Evolutionary conservation across 2,113 vertebrate species (phyloP).

Genomic region (Poecilia latipinna): DNA sequence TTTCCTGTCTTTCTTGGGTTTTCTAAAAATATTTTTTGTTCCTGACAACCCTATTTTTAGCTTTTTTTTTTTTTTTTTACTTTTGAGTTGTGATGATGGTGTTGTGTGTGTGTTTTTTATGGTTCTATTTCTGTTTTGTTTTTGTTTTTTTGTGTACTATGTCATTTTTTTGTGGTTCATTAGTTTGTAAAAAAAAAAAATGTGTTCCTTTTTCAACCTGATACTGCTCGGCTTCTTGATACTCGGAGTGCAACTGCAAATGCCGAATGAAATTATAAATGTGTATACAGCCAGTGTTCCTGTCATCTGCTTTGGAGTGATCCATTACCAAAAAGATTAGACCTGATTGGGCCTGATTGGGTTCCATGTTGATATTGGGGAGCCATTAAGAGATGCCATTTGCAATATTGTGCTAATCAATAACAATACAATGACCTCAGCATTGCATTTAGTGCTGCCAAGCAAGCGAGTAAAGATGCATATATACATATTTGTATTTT

Average conservation of each 20-base stretch:
- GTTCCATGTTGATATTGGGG: slow-evolving; percentile 67
- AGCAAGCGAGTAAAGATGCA: slow-evolving; percentile 40
- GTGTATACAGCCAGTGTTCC: slow-evolving; percentile 81
- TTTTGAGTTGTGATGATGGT: slow-evolving; percentile 65
- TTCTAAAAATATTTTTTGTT: slow-evolving; percentile 36
- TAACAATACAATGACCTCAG: slow-evolving; percentile 68
- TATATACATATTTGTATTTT: slow-evolving; percentile 50
- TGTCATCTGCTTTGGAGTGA: slow-evolving; percentile 70
- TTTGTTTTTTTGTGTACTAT: slow-evolving; percentile 50
- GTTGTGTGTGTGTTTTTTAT: slow-evolving; percentile 65
- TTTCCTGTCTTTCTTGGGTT: slow-evolving; percentile 66
- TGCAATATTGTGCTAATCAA: slow-evolving; percentile 67
- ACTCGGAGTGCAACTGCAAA: slow-evolving; percentile 70
- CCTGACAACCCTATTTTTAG: slow-evolving; percentile 71
- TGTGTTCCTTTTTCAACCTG: slow-evolving; percentile 60
- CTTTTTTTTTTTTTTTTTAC: slow-evolving; percentile 66
- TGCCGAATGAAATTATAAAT: slow-evolving; percentile 67
- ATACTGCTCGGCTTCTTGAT: slow-evolving; percentile 74
- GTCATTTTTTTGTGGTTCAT: slow-evolving; percentile 78
- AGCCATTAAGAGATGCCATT: slow-evolving; percentile 64
- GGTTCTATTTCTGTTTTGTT: slow-evolving; percentile 55
- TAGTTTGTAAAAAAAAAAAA: slow-evolving; percentile 60
- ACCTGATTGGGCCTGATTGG: slow-evolving; percentile 63
- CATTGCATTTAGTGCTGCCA: slow-evolving; percentile 56
- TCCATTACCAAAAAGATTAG: slow-evolving; percentile 52